Evolutionary conservation across 2,797 vertebrate species (phyloP).

Genomic region (Notamacropus eugenii): DNA sequence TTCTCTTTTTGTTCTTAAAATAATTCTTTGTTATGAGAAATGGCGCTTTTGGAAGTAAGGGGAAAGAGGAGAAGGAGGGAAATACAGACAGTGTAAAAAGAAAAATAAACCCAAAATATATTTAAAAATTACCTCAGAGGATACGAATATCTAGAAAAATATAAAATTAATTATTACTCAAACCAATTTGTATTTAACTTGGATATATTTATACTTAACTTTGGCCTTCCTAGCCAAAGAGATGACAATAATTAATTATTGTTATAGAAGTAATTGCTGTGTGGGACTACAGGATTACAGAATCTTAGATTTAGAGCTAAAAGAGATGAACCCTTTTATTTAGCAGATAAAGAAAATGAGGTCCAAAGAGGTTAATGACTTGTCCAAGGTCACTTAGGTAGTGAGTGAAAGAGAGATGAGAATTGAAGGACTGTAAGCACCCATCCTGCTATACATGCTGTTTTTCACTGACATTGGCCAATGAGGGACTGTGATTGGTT

Average conservation of each 20-base stretch:
- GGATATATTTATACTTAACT: not conserved
- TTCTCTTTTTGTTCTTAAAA: not conserved
- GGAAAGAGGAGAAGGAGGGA: not conserved
- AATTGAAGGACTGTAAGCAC: not conserved
- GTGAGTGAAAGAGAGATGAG: not conserved
- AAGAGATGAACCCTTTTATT: not conserved
- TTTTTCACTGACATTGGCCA: not conserved
- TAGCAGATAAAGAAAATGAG: not conserved
- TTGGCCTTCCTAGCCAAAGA: not conserved
- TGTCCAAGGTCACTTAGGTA: not conserved
- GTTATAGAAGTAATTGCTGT: not conserved
- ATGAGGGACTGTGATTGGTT: not conserved
- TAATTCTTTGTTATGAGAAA: not conserved
- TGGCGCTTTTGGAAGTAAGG: not conserved
- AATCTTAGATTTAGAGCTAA: not conserved
- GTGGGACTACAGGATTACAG: not conserved
- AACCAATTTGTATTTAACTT: not conserved
- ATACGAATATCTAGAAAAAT: slow-evolving; percentile 6
- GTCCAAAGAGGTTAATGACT: not conserved
- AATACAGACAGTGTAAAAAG: not conserved
- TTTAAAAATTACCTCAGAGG: not conserved
- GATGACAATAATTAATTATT: not conserved
- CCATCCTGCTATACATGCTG: not conserved
- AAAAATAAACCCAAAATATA: not conserved
- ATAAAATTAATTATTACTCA: slow-evolving; percentile 28